These are phyloP conservation scores for Dinomys branickii DNA, from an alignment of 2,113 vertebrate species.

Conservation along the genomic window DNA sequence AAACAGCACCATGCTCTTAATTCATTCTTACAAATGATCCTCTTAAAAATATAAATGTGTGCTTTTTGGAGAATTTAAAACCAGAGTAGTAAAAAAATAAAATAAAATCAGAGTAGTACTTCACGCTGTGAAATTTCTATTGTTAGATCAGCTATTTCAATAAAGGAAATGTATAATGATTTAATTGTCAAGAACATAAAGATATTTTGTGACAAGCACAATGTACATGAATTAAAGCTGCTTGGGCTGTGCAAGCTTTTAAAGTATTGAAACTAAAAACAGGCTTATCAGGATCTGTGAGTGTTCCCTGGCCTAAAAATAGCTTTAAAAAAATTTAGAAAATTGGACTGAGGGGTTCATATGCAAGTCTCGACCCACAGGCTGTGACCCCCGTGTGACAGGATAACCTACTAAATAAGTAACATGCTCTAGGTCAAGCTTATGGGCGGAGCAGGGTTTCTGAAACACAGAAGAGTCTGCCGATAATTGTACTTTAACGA, in stretches of 20 bases:
- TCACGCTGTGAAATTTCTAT: background rate
- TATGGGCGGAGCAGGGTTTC: background rate
- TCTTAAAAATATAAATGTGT: background rate
- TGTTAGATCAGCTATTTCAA: background rate
- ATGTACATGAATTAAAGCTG: background rate
- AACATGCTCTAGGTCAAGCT: background rate
- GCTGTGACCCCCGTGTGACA: background rate
- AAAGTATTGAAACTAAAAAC: constrained; percentile 39
- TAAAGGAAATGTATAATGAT: constrained; percentile 16
- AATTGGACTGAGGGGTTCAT: background rate
- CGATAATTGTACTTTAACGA: background rate
- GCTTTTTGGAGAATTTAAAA: background rate
- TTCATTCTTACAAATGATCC: background rate
- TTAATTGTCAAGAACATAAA: background rate
- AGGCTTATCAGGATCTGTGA: constrained; percentile 17
- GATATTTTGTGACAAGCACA: constrained; percentile 22
- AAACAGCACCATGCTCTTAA: background rate
- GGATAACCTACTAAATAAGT: background rate
- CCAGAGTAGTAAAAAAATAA: background rate
- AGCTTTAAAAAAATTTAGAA: constrained; percentile 52
- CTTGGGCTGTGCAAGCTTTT: background rate
- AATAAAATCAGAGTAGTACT: constrained; percentile 13
- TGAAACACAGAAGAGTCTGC: background rate
- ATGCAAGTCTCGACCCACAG: background rate
- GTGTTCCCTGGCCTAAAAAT: constrained; percentile 55